Evolutionary conservation across 2,797 vertebrate species (phyloP).

Genomic region (Apogon hyalosoma): DNA sequence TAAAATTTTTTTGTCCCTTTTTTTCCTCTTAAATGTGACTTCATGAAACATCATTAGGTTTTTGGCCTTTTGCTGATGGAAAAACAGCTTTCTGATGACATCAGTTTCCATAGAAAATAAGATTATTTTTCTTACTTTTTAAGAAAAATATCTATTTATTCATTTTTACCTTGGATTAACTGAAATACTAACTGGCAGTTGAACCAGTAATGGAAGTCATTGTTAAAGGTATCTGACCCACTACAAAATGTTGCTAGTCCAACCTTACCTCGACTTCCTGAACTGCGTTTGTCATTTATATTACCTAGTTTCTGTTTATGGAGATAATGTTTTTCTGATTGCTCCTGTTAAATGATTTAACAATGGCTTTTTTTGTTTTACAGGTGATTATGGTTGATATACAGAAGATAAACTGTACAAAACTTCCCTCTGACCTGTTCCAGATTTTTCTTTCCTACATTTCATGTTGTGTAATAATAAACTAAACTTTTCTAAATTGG

Average conservation of each 20-base stretch:
- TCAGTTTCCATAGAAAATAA: no score
- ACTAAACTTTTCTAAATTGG: constrained; percentile 20
- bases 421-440: constrained; percentile 24
- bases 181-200: no score
- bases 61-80: no score
- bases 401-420: constrained; percentile 34
- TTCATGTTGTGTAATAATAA: constrained; percentile 62
- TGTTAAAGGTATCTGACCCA: not conserved
- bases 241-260: not conserved
- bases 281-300: not conserved
- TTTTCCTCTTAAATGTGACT: no score
- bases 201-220: not conserved
- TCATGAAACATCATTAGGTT: no score
- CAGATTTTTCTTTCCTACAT: constrained; percentile 7
- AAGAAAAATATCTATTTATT: no score
- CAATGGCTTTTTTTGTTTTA: constrained; percentile 53
- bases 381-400: constrained; percentile 48
- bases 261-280: not conserved
- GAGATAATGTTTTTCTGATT: constrained; percentile 41
- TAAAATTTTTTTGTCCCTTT: no score
- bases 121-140: no score
- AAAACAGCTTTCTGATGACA: no score
- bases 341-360: not conserved
- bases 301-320: constrained; percentile 8
- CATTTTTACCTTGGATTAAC: no score